Base-by-base conservation (phyloP, 2,113 vertebrate genomes). In the Phalacrocorax pelagicus region DNA sequence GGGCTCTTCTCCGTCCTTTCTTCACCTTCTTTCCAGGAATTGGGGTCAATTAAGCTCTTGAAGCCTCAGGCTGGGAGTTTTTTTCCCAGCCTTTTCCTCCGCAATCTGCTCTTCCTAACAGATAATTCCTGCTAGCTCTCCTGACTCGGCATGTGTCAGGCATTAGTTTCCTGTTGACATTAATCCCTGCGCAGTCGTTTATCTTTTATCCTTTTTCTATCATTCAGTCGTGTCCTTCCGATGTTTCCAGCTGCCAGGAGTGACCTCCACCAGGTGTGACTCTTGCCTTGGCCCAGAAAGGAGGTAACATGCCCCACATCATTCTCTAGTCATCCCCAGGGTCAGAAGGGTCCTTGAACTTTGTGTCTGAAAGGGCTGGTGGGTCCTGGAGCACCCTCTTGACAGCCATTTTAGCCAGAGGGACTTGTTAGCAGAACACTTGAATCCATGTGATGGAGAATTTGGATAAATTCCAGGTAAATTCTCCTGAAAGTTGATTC, bases 21-120 rank as follows among this genome's bases (percentile, higher is more conserved):
- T 75, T 95, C 78, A 91, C 91, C 86, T 83, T 86, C 89, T 92
- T 89, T 71, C 80, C 86, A 84, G 86, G 88, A 71, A 78, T 5
- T 51, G 67, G 63, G 40, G 49, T 69, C 63, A 80, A 42, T 80
- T 65, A 42, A 94, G 47, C 57, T 79, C 81, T 70, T 0, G 1
- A 62, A 92, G 89, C 89, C 92, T 69, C 55, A 24, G 88, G 75
- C 80, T 88, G 91, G 20, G 47, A 94, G 47, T 42, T 81, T 96
- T 85, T 83, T 61, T 66, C 77, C 49, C 71, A 78, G 47, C 47
- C 54, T 81, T 71, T 59, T 74, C 49, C 67, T 92, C 82, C 1
- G 3, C 66, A 80, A 29, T 61, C 75, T 58, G 69, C 72, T 74
- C 67, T 73, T 86, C n/a, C 3, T 61, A 46, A 58, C 36, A 73